Evolutionary conservation across 2,888 invertebrate species (phyloP).

Genomic region (Epiblema foenella): DNA sequence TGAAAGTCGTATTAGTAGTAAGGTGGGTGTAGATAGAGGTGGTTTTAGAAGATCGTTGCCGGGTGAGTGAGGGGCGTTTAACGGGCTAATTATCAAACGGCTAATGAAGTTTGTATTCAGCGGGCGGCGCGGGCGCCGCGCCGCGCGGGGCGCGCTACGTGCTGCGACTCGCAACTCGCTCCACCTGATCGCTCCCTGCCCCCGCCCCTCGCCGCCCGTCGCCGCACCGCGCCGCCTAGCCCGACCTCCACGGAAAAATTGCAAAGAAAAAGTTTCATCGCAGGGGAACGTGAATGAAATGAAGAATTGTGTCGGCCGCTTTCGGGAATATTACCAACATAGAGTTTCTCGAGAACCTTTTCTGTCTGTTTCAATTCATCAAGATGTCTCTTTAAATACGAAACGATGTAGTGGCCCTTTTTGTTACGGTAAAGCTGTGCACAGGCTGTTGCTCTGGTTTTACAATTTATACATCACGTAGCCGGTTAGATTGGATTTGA

Average conservation of each 20-base stretch:
- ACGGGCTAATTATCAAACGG: constrained; percentile 85
- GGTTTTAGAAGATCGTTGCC: constrained; percentile 67
- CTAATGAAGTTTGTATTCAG: constrained; percentile 86
- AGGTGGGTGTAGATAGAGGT: constrained; percentile 56
- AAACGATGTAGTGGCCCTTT: constrained; percentile 43
- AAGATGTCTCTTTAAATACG: constrained; percentile 59
- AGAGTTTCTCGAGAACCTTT: constrained; percentile 77
- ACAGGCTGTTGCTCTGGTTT: constrained; percentile 33
- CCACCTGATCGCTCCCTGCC: constrained; percentile 71
- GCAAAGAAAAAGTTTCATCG: constrained; percentile 85
- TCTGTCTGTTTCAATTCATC: constrained; percentile 80
- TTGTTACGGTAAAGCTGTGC: constrained; percentile 38
- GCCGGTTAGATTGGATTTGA: not conserved
- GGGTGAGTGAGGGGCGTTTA: constrained; percentile 81
- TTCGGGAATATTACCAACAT: constrained; percentile 81
- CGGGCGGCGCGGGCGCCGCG: constrained; percentile 58
- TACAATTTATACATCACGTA: constrained; percentile 2
- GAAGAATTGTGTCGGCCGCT: constrained; percentile 82
- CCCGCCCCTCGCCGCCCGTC: constrained; percentile 60
- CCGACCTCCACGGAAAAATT: constrained; percentile 83
- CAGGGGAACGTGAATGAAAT: constrained; percentile 84
- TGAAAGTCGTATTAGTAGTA: constrained; percentile 25
- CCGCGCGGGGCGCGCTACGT: constrained; percentile 69
- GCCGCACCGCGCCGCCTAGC: constrained; percentile 70
- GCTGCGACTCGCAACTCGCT: constrained; percentile 78